Evolutionary conservation across 2,888 invertebrate species (phyloP), one percentile per base, ranked within the genome.

Genomic region (Hypselothyrea guttata): DNA sequence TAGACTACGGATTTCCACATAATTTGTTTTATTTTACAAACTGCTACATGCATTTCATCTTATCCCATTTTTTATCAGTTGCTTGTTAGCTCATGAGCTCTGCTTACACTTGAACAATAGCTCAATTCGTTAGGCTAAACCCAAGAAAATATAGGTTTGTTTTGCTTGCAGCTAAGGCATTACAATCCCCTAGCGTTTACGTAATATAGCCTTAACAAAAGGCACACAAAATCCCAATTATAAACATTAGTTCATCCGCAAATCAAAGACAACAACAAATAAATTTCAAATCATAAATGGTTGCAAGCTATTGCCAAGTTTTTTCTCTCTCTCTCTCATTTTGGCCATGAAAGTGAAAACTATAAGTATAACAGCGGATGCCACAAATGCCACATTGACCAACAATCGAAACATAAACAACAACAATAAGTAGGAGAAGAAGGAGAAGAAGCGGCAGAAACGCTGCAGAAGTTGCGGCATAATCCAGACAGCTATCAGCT

Each of bases 311-410:
- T 60, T 71, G 74, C 67, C 58, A 59, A 76, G 63, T 49, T 60
- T 63, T 57, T 31, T 16, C 9, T 3, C 3, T 28, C 51, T n/a
- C n/a, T n/a, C n/a, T n/a, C 22, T 22, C 22, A 22, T 30, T 49
- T 45, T 16, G 64, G 71, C 71, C 71, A 69, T 71, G 78, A 77
- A 77, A 77, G 76, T 77, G 82, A 77, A 76, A 77, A 81, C 63
- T 47, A 18, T 28, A 54, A 65, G 65, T 60, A 53, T 71, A 61
- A 42, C 77, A 81, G 53, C 71, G 82, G 75, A 68, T 77, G 75
- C 59, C 64, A 52, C 61, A 70, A 60, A 48, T 67, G 51, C 71
- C 71, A 57, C 53, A 71, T 65, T 71, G 75, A 66, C 69, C 66
- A 53, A 71, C 60, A 69, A 63, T 72, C 69, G 49, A 61, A 65